A percentile compares a stretch with the other conserved stretches of the same genome.
Evolutionary conservation across 64 coral and sea anemone species (phyloP).

Genomic region (Hydrozoanthus tunicans): DNA sequence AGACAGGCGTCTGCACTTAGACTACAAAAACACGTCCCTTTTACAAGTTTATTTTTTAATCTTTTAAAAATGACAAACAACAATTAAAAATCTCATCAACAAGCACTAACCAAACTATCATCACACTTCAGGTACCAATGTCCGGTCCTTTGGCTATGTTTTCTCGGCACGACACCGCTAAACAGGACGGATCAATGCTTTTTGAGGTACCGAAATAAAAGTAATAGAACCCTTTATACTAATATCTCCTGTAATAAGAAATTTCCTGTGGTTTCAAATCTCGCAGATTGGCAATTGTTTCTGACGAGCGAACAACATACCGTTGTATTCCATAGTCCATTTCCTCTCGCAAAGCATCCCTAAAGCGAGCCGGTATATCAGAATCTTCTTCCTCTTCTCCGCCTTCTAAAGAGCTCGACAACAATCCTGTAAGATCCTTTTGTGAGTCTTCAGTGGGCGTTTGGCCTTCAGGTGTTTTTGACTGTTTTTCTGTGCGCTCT

Average conservation of each 20-base stretch:
- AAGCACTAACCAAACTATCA: too few species aligned
- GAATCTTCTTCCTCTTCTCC: not conserved
- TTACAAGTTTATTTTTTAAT: too few species aligned
- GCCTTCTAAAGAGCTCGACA: not conserved
- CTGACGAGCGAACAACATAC: constrained; percentile 78
- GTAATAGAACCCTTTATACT: not conserved
- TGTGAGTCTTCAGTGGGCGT: not conserved
- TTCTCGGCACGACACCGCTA: too few species aligned
- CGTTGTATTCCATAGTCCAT: constrained; percentile 69
- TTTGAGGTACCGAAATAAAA: too few species aligned
- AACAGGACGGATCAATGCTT: too few species aligned
- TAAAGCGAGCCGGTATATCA: not conserved
- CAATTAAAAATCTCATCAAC: too few species aligned
- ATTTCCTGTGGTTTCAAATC: constrained; percentile 83
- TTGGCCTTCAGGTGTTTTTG: not conserved
- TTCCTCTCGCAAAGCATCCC: constrained; percentile 22
- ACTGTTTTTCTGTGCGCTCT: not conserved
- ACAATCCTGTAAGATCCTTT: not conserved
- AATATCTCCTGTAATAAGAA: constrained; percentile 19
- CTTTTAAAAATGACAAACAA: too few species aligned
- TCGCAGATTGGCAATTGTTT: constrained; percentile 79
- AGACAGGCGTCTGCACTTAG: too few species aligned
- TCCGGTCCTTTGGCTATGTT: too few species aligned
- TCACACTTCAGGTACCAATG: too few species aligned
- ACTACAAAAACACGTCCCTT: too few species aligned